These are phyloP conservation scores for Bombus confusus DNA, from an alignment of 1,140 invertebrate genomes.

Conservation along the genomic window DNA sequence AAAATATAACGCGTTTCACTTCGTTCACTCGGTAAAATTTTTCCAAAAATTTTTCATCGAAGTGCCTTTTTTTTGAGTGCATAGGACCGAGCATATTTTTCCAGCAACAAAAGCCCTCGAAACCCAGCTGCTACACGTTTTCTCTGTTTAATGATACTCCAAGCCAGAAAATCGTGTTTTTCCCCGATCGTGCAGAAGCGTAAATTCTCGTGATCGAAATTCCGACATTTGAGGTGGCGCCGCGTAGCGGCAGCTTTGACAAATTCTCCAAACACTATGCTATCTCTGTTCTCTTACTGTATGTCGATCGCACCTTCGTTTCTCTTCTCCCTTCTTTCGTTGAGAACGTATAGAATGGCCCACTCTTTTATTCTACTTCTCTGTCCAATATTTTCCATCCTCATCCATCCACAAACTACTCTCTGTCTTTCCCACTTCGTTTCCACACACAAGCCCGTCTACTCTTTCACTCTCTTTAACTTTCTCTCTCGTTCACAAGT, in stretches of 20 bases:
- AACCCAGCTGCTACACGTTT: slow-evolving; percentile 8
- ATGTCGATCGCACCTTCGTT: background rate
- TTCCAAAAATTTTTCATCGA: slow-evolving; percentile 3
- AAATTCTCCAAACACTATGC: background rate
- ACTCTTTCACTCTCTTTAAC: slow-evolving; percentile 49
- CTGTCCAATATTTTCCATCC: slow-evolving; percentile 22
- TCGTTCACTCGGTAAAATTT: background rate
- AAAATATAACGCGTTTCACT: background rate
- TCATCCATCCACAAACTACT: background rate
- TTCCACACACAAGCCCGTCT: background rate
- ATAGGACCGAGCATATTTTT: background rate
- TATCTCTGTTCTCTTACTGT: slow-evolving; percentile 20
- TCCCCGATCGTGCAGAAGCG: background rate
- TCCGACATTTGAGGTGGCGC: slow-evolving; percentile 13
- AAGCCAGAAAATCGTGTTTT: slow-evolving; percentile 12
- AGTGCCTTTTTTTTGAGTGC: background rate
- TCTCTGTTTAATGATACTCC: background rate
- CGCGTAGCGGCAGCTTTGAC: background rate
- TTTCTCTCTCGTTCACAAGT: slow-evolving; percentile 59
- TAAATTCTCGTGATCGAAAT: background rate
- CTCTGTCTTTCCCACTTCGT: slow-evolving; percentile 1
- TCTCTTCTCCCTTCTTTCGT: slow-evolving; percentile 20
- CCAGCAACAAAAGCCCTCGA: background rate
- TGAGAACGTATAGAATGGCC: background rate
- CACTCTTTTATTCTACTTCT: slow-evolving; percentile 28